A percentile compares a stretch with the other conserved stretches of the same genome.
Conservation (phyloP, 2,797 vertebrate genomes). For the Pangasius krempfi region DNA sequence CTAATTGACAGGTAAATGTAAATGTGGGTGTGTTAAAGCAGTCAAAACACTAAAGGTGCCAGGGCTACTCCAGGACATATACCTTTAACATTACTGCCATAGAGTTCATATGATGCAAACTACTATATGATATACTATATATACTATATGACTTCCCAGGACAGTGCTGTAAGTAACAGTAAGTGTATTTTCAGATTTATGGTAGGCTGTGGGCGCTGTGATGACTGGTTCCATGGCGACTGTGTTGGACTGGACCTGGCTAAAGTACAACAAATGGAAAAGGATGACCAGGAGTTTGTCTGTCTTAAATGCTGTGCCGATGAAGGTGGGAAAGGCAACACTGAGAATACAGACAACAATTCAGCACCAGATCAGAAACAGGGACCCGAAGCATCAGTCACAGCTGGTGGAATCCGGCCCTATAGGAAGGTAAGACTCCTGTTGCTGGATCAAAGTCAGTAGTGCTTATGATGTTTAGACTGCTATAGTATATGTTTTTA, state of each 20-base stretch:
- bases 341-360: constrained; percentile 75
- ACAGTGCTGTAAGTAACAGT: neutral
- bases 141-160: too few species aligned
- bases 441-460: neutral
- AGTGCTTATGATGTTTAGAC: neutral
- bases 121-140: neutral
- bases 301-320: constrained; percentile 95
- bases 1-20: neutral
- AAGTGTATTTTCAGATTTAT: constrained; percentile 84
- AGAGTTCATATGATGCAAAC: neutral
- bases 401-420: constrained; percentile 81
- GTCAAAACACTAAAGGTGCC: neutral
- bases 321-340: constrained; percentile 81
- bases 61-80: neutral
- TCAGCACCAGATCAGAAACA: constrained; percentile 75
- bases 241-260: constrained; percentile 93
- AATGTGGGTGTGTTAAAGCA: neutral
- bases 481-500: neutral
- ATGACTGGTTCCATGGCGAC: constrained; percentile 99
- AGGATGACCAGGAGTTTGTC: constrained; percentile 96
- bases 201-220: constrained; percentile 97
- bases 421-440: constrained; percentile 79
- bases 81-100: neutral
- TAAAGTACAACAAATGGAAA: constrained; percentile 95
- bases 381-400: constrained; percentile 67